These are phyloP conservation scores for Gallinago stenura DNA, from an alignment of 2,797 vertebrate species.

Conservation along the genomic window DNA sequence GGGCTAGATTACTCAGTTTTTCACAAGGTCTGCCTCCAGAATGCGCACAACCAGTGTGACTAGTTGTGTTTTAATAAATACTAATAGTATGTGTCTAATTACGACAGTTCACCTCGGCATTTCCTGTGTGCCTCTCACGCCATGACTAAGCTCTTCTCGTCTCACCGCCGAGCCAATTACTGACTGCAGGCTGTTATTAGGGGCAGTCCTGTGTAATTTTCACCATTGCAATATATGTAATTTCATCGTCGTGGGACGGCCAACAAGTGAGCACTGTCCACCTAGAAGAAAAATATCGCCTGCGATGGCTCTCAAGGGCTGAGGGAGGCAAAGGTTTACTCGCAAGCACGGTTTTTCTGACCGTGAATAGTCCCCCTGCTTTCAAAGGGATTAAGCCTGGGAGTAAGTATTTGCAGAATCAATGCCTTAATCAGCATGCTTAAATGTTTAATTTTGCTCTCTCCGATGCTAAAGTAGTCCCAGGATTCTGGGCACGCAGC, in stretches of 20 bases:
- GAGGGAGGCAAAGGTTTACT: conserved; percentile 25
- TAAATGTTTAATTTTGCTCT: conserved; percentile 12
- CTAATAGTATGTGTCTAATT: conserved; percentile 51
- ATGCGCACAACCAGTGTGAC: conserved; percentile 53
- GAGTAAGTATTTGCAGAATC: conserved; percentile 41
- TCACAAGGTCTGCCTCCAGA: conserved; percentile 28
- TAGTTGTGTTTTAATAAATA: conserved; percentile 64
- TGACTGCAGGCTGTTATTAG: conserved; percentile 36
- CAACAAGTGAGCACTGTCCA: background rate
- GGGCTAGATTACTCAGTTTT: background rate
- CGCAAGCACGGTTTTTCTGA: conserved; percentile 33
- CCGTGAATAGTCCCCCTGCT: background rate
- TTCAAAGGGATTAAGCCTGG: conserved; percentile 27
- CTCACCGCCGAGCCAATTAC: background rate
- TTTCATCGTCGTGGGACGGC: conserved; percentile 12
- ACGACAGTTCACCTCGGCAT: background rate
- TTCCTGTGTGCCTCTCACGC: conserved; percentile 48
- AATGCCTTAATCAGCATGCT: conserved; percentile 8
- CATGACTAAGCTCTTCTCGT: conserved; percentile 23
- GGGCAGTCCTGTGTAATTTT: conserved; percentile 35
- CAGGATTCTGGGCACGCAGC: background rate
- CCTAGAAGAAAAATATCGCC: background rate
- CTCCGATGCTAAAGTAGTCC: background rate
- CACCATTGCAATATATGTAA: background rate
- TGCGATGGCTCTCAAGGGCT: background rate